Conservation (phyloP, 2,797 vertebrate genomes). For the Myotis planiceps region DNA sequence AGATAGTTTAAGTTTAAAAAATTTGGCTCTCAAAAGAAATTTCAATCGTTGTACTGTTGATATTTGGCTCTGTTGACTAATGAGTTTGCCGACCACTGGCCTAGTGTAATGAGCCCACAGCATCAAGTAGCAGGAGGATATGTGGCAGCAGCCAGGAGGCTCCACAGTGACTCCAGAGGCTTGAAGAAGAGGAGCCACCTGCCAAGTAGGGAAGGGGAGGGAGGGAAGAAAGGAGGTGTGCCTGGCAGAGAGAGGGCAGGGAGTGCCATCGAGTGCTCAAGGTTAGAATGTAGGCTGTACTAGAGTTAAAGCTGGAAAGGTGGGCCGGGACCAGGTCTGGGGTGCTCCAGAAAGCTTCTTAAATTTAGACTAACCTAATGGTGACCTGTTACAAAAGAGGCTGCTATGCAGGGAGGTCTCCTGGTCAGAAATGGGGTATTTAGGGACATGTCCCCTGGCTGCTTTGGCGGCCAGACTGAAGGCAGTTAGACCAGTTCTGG, state of each 20-base stretch:
- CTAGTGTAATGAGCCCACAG: neutral
- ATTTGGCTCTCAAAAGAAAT: too few relatives aligned
- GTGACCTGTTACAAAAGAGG: neutral
- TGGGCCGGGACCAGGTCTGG: neutral
- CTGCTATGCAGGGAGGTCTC: neutral
- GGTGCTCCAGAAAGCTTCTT: neutral
- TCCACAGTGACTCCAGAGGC: neutral
- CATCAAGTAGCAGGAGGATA: neutral
- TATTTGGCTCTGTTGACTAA: too few relatives aligned
- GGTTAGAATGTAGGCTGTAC: neutral
- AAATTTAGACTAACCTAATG: neutral
- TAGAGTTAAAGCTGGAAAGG: neutral
- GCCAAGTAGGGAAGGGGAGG: neutral
- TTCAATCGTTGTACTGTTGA: too few relatives aligned
- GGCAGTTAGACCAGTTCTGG: neutral
- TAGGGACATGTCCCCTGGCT: neutral
- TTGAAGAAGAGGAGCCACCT: neutral
- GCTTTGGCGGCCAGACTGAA: neutral
- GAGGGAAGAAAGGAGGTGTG: neutral
- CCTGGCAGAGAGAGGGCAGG: neutral
- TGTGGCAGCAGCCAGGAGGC: neutral
- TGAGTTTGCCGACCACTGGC: too few relatives aligned
- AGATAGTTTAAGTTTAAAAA: too few relatives aligned
- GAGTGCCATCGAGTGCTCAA: accelerated
- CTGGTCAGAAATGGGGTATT: neutral